Base-by-base conservation (phyloP, 2,113 vertebrate genomes). In the Piprites chloris region DNA sequence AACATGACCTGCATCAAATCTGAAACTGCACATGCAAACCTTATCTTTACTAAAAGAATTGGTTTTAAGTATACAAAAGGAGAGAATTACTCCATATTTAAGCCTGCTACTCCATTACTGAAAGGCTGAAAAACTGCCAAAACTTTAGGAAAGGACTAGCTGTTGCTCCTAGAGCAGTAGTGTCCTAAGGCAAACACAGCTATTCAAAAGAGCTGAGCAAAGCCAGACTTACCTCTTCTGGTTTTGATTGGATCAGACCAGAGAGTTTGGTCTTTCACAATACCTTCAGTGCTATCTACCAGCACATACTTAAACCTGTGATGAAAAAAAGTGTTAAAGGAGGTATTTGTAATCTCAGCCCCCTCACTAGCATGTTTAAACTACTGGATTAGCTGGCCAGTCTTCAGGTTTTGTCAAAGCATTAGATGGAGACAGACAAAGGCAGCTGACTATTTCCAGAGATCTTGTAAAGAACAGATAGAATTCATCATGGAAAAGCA, bases 231-330 rank as follows among this genome's bases (percentile, higher is more conserved):
- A 98, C 98, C 91, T 41, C 5, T 49, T 28, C 69, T 95, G 55
- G 97, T 98, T 74, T 66, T 59, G 72, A 98, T 94, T 71, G 97
- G 96, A 46, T 97, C 91, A 1, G 98, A 98, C 98, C 98, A 98
- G 6, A 94, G 89, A 15, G 96, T 97, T 65, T 98, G 90, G 35
- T 92, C 95, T 89, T 97, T 84, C 8, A 93, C 18, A 6, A 84
- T 47, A 49, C 93, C 93, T 3, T 66, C 74, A 58, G 66, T 87
- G 75, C 23, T 41, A 49, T 97, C 96, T 71, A 97, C 85, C 9
- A 98, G 94, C 22, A 96, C 41, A 0, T 98, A 98, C 90, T 97
- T 98, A 97, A 98, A 98, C 72, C 98, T 98, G 52, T 33, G 74
- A 47, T 72, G 2, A 4, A 66, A 58, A 56, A 62, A 46, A 33